These are phyloP conservation scores for Phyllotis vaccarum DNA, from an alignment of 2,797 vertebrate species.

Conservation along the genomic window DNA sequence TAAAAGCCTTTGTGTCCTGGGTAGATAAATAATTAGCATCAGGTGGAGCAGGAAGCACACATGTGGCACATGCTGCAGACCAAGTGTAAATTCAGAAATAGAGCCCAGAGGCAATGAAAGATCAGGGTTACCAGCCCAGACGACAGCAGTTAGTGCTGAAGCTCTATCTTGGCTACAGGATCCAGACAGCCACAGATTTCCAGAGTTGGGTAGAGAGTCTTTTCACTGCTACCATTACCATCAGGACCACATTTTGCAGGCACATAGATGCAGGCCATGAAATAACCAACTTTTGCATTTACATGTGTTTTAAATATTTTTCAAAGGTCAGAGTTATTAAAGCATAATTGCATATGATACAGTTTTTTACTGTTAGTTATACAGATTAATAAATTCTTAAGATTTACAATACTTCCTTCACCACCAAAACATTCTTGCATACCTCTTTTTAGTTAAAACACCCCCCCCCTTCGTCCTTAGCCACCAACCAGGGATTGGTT, in stretches of 20 bases:
- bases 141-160: background rate
- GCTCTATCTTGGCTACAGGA: background rate
- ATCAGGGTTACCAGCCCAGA: background rate
- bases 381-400: conserved; percentile 36
- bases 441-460: background rate
- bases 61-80: background rate
- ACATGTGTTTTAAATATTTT: background rate
- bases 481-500: background rate
- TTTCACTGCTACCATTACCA: background rate
- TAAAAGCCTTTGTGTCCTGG: background rate
- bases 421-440: background rate
- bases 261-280: background rate
- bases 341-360: background rate
- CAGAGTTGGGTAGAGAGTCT: background rate
- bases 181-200: background rate
- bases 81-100: background rate
- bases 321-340: background rate
- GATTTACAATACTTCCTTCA: background rate
- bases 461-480: background rate
- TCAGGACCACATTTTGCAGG: background rate
- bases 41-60: background rate
- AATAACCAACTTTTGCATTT: background rate
- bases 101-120: background rate
- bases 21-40: background rate
- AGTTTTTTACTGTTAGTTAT: background rate